Conservation (phyloP, 2,888 invertebrate species). For the Spatulosminthurus flaviceps region DNA sequence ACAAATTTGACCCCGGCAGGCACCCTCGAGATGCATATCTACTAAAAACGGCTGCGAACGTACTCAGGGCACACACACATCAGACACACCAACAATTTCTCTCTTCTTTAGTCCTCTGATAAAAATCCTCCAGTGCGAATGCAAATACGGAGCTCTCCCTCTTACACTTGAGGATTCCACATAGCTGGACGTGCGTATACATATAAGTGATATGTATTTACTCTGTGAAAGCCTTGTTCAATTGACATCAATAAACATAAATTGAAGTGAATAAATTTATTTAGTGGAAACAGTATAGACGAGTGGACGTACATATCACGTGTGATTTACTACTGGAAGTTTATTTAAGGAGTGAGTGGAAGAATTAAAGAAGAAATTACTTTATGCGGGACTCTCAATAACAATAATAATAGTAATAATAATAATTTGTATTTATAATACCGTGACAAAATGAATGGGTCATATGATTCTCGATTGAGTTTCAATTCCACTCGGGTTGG, state of each 20-base stretch:
- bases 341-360: too few relatives aligned
- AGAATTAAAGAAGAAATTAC: background rate
- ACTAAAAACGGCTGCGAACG: constrained; percentile 33
- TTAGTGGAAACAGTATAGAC: too few relatives aligned
- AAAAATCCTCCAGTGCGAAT: constrained; percentile 33
- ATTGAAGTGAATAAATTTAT: constrained; percentile 11
- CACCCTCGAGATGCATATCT: constrained; percentile 44
- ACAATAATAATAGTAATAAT: too few relatives aligned
- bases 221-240: too few relatives aligned
- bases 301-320: too few relatives aligned
- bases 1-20: constrained; percentile 48
- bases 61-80: background rate
- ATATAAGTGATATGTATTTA: too few relatives aligned
- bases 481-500: background rate
- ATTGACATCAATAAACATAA: background rate
- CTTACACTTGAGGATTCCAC: background rate
- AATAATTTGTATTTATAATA: background rate
- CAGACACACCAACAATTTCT: constrained; percentile 7
- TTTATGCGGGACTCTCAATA: constrained; percentile 1
- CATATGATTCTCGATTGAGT: constrained; percentile 14
- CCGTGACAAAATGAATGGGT: background rate
- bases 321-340: too few relatives aligned
- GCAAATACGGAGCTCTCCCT: constrained; percentile 26
- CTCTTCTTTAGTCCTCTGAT: constrained; percentile 23
- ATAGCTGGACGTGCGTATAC: too few relatives aligned